A percentile compares a stretch with the other conserved stretches of the same genome.
These are phyloP conservation scores for Acipenser transmontanus DNA, from an alignment of 2,797 vertebrate genomes.

Conservation along the genomic window DNA sequence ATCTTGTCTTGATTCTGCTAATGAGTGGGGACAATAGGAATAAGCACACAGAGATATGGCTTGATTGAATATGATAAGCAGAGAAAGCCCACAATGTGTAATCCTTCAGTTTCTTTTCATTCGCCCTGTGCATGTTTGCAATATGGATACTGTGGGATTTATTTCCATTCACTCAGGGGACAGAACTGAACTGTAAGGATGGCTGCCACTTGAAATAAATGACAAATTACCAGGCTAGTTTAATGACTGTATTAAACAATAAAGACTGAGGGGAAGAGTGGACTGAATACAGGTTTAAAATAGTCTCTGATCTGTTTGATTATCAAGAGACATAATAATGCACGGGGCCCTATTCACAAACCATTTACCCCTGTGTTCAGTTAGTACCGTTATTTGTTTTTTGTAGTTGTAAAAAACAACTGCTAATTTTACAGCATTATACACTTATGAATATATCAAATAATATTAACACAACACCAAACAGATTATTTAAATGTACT, in stretches of 20 bases:
- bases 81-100: not conserved
- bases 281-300: not conserved
- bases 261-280: not conserved
- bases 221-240: not conserved
- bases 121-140: not conserved
- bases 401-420: too few relatives aligned
- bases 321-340: too few relatives aligned
- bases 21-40: not conserved
- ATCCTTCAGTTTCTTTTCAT: slow-evolving; percentile 1
- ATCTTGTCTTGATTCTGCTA: not conserved
- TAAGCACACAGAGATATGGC: not conserved
- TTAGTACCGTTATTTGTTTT: too few relatives aligned
- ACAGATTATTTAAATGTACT: too few relatives aligned
- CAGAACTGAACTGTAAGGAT: not conserved
- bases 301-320: too few relatives aligned
- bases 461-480: too few relatives aligned
- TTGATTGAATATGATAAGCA: slow-evolving; percentile 5
- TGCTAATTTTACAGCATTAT: too few relatives aligned
- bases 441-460: too few relatives aligned
- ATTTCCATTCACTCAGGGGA: not conserved
- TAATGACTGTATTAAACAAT: not conserved
- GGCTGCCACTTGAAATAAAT: not conserved
- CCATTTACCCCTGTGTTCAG: too few relatives aligned
- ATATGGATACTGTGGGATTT: not conserved
- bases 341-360: too few relatives aligned